Evolutionary conservation across 2,888 invertebrate genomes (phyloP).

Genomic region (Drosophila mercatorum): DNA sequence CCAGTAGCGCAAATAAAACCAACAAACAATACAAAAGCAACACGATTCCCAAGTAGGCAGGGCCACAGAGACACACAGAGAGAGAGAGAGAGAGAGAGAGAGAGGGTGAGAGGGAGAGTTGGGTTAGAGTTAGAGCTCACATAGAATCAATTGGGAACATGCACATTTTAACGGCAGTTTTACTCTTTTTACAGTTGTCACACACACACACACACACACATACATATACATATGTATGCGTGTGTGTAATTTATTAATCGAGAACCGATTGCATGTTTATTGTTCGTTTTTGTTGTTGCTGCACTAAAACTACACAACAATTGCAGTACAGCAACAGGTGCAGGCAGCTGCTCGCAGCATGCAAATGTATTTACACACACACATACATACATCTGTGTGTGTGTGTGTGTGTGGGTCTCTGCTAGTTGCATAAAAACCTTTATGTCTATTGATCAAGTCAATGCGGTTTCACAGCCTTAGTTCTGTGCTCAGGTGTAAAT

Average conservation of each 20-base stretch:
- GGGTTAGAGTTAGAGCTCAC: not conserved
- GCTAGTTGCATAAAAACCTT: conserved; percentile 4
- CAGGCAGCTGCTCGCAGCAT: conserved; percentile 29
- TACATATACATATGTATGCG: not conserved
- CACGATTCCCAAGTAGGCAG: conserved; percentile 41
- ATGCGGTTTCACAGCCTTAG: conserved; percentile 1
- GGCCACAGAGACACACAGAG: not conserved
- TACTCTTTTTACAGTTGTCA: conserved; percentile 29
- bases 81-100: not conserved
- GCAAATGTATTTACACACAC: conserved; percentile 5
- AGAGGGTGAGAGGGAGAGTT: conserved; percentile 17
- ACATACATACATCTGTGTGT: not conserved
- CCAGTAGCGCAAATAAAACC: conserved; percentile 59
- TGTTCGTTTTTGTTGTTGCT: conserved; percentile 30
- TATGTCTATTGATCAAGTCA: conserved; percentile 7
- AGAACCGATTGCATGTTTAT: conserved; percentile 44
- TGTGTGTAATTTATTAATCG: conserved; percentile 28
- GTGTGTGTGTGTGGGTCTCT: not conserved
- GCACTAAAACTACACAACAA: conserved; percentile 24
- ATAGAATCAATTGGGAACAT: conserved; percentile 29
- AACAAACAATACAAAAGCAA: conserved; percentile 44
- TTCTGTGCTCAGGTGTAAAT: conserved; percentile 5
- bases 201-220: not conserved
- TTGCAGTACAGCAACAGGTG: conserved; percentile 43
- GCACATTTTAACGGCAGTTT: conserved; percentile 43